Evolutionary conservation across 1,140 invertebrate genomes (phyloP).

Genomic region (Drosophila kikkawai): DNA sequence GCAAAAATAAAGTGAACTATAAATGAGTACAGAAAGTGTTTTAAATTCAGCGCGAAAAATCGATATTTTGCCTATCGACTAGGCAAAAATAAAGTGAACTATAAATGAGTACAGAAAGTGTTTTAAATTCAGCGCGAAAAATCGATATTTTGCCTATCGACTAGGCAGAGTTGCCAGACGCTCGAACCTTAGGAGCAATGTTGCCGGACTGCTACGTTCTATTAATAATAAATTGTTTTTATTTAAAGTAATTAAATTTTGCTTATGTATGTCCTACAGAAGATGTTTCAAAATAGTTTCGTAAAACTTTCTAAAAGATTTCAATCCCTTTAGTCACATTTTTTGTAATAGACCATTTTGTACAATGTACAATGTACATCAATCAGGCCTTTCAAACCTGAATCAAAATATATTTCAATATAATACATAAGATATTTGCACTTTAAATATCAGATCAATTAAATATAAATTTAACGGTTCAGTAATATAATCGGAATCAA

Average conservation of each 20-base stretch:
- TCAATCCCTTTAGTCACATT: background rate
- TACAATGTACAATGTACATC: no score
- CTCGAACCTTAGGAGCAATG: background rate
- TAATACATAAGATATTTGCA: background rate
- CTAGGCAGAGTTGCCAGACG: background rate
- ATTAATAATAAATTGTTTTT: background rate
- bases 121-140: conserved; percentile 3
- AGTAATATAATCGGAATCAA: background rate
- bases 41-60: conserved; percentile 3
- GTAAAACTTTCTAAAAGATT: background rate
- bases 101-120: conserved; percentile 28
- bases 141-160: background rate
- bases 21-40: conserved; percentile 21
- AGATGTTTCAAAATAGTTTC: no score
- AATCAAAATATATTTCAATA: background rate
- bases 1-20: conserved; percentile 56
- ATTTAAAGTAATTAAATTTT: background rate
- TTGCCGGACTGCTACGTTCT: background rate
- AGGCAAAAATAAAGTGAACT: conserved; percentile 56
- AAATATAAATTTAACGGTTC: background rate
- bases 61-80: background rate
- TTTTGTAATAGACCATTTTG: background rate
- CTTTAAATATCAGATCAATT: background rate
- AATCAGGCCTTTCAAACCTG: background rate
- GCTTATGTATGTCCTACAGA: background rate